phyloP scores from a whole-genome alignment of 2,888 invertebrate species.

The Eueremaeus valkanovi region DNA sequence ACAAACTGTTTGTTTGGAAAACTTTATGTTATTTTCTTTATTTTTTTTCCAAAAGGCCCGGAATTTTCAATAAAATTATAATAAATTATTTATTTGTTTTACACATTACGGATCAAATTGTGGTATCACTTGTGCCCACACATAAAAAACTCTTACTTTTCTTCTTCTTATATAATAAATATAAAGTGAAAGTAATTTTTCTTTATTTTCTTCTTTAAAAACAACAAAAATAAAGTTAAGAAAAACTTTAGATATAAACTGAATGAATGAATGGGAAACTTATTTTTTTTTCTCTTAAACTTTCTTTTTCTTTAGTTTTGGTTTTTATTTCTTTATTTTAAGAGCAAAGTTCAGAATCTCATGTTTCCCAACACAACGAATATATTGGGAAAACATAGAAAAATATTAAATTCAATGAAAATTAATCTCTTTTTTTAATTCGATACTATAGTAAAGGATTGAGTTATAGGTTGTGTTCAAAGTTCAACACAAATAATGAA shows the following conservation, averaged over 20 bases:
- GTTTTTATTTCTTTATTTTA: background rate
- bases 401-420: background rate
- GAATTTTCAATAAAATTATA: background rate
- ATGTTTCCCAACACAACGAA: background rate
- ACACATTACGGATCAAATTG: background rate
- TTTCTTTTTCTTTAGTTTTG: too few relatives aligned
- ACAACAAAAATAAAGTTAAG: background rate
- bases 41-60: too few relatives aligned
- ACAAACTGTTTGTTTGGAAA: too few relatives aligned
- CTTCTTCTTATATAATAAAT: conserved; percentile 6
- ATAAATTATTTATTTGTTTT: conserved; percentile 20
- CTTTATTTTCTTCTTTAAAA: background rate
- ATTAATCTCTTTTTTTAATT: background rate
- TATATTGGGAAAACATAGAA: too few relatives aligned
- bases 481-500: background rate
- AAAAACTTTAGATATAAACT: background rate
- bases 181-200: conserved; percentile 27
- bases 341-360: background rate
- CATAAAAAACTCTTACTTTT: background rate
- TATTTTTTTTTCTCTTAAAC: too few relatives aligned
- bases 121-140: conserved; percentile 12
- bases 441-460: background rate
- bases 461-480: background rate
- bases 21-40: too few relatives aligned
- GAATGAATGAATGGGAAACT: too few relatives aligned